phyloP scores from a whole-genome alignment of 2,797 vertebrate genomes.

The Lycodopsis pacificus region DNA sequence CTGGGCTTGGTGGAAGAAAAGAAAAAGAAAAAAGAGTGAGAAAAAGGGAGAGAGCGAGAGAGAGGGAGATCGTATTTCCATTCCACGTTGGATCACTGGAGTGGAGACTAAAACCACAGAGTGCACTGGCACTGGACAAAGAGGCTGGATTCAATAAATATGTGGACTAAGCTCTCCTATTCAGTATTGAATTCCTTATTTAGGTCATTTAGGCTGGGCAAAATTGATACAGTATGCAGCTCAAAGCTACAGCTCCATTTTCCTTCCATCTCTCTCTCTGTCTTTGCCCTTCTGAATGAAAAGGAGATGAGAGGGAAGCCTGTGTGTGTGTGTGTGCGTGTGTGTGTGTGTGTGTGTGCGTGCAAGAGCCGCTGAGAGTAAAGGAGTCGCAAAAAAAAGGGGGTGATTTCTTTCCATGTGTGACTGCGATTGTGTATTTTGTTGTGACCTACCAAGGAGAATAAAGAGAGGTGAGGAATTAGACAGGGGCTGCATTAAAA shows the following conservation, averaged over 20 bases:
- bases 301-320: slow-evolving; percentile 65
- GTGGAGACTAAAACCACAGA: slow-evolving; percentile 83
- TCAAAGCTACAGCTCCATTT: slow-evolving; percentile 75
- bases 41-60: slow-evolving; percentile 16
- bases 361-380: slow-evolving; percentile 50
- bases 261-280: slow-evolving; percentile 39
- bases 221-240: slow-evolving; percentile 83
- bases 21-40: slow-evolving; percentile 13
- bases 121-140: slow-evolving; percentile 84
- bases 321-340: slow-evolving; percentile 36
- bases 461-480: slow-evolving; percentile 45
- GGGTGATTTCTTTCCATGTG: slow-evolving; percentile 16
- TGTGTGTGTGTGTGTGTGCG: slow-evolving; percentile 34
- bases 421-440: slow-evolving; percentile 51
- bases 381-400: slow-evolving; percentile 36
- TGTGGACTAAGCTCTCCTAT: slow-evolving; percentile 83
- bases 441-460: slow-evolving; percentile 20
- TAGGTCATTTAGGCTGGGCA: slow-evolving; percentile 84
- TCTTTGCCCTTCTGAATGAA: slow-evolving; percentile 74
- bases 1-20: slow-evolving; percentile 59
- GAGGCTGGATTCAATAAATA: slow-evolving; percentile 87
- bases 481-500: slow-evolving; percentile 26
- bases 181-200: slow-evolving; percentile 84
- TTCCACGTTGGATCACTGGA: slow-evolving; percentile 83
- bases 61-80: slow-evolving; percentile 77